Evolutionary conservation across 64 coral and sea anemone species (phyloP), one percentile per base, ranked within the genome.

Genomic region (Platygyra sinensis): DNA sequence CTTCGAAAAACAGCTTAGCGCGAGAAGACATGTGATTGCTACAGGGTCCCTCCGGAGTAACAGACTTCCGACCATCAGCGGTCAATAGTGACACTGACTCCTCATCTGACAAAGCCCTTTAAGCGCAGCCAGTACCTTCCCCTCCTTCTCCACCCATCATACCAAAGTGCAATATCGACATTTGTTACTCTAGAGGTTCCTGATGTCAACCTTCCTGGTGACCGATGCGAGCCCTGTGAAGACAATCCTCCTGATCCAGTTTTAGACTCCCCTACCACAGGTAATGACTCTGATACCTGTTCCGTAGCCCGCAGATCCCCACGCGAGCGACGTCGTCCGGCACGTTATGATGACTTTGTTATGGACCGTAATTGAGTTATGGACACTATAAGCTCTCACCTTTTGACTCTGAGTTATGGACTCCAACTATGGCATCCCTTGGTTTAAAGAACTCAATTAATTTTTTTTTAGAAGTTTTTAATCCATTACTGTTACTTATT

Each of bases 11-110:
- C 20, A 30, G 73, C 79, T 20, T 91, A 92, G 60, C 13, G 74
- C 42, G 83, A 87, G 60, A 92, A 87, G 30, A 92, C 55, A 51
- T 63, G 69, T 61, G 80, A 86, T 19, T 77, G 25, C 59, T 86
- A 65, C 80, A 60, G 51, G 31, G 73, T 87, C 39, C 82, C 83
- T 20, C 72, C 30, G 72, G 76, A 20, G 86, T 88, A 18, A 8
- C 19, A 18, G 19, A 88, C 24, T 49, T 36, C 33, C 33, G 33
- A 36, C 33, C 67, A 59, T 27, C 38, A 15, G 16, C 69, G 5
- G 0, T 42, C 15, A 20, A 39, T 1, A 6, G 15, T 20, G 60
- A 67, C 46, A 16, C 24, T 10, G 30, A 71, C 30, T 67, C 82
- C 8, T 79, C 76, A 22, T 22, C 18, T 24, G 82, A 86, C 22